A percentile compares a stretch with the other conserved stretches of the same genome.
Conservation (phyloP, 2,888 invertebrate species). For the Horisme vitalbata region DNA sequence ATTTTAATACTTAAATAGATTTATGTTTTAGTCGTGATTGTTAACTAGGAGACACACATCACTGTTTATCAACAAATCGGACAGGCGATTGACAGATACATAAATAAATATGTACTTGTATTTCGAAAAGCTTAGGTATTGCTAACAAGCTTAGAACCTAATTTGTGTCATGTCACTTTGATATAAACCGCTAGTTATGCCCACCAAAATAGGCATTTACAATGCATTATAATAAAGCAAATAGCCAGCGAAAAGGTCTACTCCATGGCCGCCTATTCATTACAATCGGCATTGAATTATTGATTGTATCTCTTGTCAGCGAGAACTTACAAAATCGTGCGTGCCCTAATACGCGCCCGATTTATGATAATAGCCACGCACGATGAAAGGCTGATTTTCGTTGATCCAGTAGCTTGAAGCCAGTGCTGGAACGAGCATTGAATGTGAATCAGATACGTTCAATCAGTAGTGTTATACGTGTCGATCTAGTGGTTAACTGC, state of each 20-base stretch:
- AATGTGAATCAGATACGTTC: conserved; percentile 1
- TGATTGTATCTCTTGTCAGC: conserved; percentile 43
- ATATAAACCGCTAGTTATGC: conserved; percentile 32
- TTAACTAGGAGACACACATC: conserved; percentile 16
- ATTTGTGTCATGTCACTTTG: conserved; percentile 35
- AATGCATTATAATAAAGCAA: conserved; percentile 22
- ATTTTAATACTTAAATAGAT: too few relatives aligned
- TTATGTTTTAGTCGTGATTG: conserved; percentile 15
- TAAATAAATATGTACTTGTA: conserved; percentile 29
- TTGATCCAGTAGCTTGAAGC: conserved; percentile 1
- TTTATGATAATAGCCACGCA: conserved; percentile 37
- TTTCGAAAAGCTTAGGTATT: conserved; percentile 28
- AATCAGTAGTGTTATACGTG: too few relatives aligned
- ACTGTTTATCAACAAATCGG: conserved; percentile 19
- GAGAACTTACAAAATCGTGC: conserved; percentile 47
- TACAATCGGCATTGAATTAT: conserved; percentile 51
- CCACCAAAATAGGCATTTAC: conserved; percentile 33
- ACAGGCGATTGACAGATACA: conserved; percentile 26
- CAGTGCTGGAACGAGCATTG: background rate
- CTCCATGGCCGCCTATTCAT: conserved; percentile 52
- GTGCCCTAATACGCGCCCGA: conserved; percentile 34
- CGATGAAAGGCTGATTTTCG: conserved; percentile 23
- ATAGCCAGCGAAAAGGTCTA: conserved; percentile 38
- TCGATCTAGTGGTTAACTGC: background rate
- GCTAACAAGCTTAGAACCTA: conserved; percentile 35